Conservation (phyloP, 2,113 vertebrate genomes). For the rabbit (Oryctolagus cuniculus) region DNA sequence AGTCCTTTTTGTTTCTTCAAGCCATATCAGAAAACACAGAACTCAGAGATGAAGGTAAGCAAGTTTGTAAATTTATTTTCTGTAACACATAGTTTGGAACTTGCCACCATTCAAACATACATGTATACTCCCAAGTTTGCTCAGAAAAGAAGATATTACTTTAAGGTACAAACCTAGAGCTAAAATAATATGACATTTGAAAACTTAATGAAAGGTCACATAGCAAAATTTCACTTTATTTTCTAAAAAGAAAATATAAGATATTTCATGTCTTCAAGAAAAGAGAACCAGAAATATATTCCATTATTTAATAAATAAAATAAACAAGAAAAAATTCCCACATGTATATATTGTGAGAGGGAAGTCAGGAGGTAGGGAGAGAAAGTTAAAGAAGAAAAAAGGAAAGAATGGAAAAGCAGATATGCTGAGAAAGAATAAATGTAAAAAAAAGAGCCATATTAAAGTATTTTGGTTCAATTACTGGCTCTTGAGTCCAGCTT, state of each 20-base stretch:
- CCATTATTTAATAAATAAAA: background rate
- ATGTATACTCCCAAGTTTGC: background rate
- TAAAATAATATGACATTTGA: background rate
- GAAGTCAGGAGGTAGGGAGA: background rate
- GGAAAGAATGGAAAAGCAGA: background rate
- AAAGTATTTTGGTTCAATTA: too few relatives aligned
- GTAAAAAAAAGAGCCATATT: background rate
- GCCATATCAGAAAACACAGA: background rate
- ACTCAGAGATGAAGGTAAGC: background rate
- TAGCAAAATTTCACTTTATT: slow-evolving; percentile 17
- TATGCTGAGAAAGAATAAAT: background rate
- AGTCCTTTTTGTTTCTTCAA: slow-evolving; percentile 13
- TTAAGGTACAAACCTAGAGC: background rate
- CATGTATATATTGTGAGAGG: background rate
- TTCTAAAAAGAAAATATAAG: slow-evolving; percentile 17
- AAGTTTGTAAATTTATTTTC: slow-evolving; percentile 49
- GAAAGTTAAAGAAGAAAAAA: background rate
- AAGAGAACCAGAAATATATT: background rate
- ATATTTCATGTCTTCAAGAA: background rate
- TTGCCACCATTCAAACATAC: background rate
- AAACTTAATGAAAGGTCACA: slow-evolving; percentile 23
- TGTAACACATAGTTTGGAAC: slow-evolving; percentile 1
- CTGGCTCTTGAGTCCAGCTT: too few relatives aligned
- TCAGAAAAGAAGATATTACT: slow-evolving; percentile 1
- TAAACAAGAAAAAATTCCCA: background rate